Evolutionary conservation across 2,888 invertebrate genomes (phyloP).

Genomic region (Chymomyza fuscimana): DNA sequence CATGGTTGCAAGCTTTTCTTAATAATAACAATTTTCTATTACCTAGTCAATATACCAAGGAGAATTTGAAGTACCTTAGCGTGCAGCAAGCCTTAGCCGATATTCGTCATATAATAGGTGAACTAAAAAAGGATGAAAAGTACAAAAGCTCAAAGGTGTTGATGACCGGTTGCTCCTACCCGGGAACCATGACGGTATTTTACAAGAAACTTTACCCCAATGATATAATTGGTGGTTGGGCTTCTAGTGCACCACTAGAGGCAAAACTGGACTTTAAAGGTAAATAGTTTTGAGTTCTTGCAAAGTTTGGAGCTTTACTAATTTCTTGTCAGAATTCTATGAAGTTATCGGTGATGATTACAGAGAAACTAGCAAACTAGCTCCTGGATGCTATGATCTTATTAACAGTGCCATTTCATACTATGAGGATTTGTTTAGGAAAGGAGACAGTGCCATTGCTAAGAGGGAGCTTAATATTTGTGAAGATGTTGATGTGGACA

Average conservation of each 20-base stretch:
- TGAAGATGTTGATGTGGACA: slow-evolving; percentile 45
- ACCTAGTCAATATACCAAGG: slow-evolving; percentile 49
- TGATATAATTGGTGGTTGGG: slow-evolving; percentile 81
- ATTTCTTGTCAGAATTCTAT: slow-evolving; percentile 53
- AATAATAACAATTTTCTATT: background rate
- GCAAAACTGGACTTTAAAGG: slow-evolving; percentile 82
- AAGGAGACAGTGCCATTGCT: slow-evolving; percentile 37
- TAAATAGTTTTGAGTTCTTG: slow-evolving; percentile 8
- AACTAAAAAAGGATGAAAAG: slow-evolving; percentile 56
- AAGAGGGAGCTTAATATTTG: slow-evolving; percentile 61
- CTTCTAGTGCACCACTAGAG: too few relatives aligned
- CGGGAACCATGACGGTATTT: slow-evolving; percentile 84
- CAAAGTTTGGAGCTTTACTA: background rate
- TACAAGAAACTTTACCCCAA: slow-evolving; percentile 83
- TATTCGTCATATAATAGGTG: slow-evolving; percentile 82
- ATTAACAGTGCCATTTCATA: slow-evolving; percentile 56
- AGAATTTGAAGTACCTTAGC: slow-evolving; percentile 83
- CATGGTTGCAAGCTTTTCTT: too few relatives aligned
- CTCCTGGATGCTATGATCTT: slow-evolving; percentile 59
- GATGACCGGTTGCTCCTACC: slow-evolving; percentile 84
- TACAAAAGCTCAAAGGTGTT: slow-evolving; percentile 78
- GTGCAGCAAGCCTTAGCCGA: slow-evolving; percentile 85
- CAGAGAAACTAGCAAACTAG: slow-evolving; percentile 48
- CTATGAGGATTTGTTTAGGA: slow-evolving; percentile 50
- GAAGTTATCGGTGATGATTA: slow-evolving; percentile 62